Evolutionary conservation across 2,888 invertebrate genomes (phyloP), one percentile per base, ranked within the genome.

Genomic region (Cylloceria caligata): DNA sequence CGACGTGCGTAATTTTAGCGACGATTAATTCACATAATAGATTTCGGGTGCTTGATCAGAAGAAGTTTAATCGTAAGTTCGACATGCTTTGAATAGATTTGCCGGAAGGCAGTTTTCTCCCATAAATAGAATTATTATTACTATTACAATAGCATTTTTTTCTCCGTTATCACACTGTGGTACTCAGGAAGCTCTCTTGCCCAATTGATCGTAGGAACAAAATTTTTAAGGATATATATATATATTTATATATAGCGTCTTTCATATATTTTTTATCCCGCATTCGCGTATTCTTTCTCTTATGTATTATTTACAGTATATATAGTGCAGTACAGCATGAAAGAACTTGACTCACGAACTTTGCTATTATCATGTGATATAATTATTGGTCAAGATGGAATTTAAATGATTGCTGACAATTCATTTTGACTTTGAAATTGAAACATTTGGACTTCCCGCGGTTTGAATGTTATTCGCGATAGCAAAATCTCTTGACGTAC

Each of bases 381-480:
- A 81, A 71, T 81, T 80, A 77, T 83, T 83, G 81, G 83, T 84
- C 84, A 73, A 81, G 83, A 72, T 84, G 81, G 62, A 62, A 72
- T 83, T 49, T 75, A 74, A 24, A 60, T 68, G 71, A 69, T 82
- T 64, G 68, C 27, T 57, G 60, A 69, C 72, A 69, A 79, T 77
- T 69, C 57, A 16, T 57, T 67, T 65, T 57, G 36, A 62, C 9
- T 9, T 69, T 39, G 21, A 68, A 81, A 68, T 68, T 45, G 24
- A 62, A 72, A 68, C 27, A 19, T 68, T 62, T 49, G 62, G 64
- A 73, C 74, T 78, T 68, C 73, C 69, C 69, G 47, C 57, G 49
- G 19, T 30, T 78, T 69, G 34, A 69, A 69, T 74, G 69, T 19
- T 65, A 69, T 30, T 36, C 49, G 64, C 42, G 21, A 65, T 49